These are phyloP conservation scores for Ceratina calcarata DNA, from an alignment of 1,140 invertebrate genomes.

Conservation along the genomic window DNA sequence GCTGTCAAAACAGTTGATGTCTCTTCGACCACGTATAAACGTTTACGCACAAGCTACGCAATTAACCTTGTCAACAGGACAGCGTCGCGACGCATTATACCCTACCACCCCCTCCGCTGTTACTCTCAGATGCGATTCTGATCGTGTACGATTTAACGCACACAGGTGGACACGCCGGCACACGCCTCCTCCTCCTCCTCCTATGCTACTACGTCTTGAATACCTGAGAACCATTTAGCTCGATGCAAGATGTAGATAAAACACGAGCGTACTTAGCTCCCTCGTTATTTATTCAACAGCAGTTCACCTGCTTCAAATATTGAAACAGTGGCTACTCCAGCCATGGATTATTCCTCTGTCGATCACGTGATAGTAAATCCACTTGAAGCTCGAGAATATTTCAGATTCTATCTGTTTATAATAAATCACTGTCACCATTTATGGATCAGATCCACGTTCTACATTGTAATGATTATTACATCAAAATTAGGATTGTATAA, in stretches of 20 bases:
- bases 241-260: constrained; percentile 6
- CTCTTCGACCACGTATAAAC: not conserved
- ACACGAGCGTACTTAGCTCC: constrained; percentile 2
- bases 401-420: not conserved
- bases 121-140: not conserved
- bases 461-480: no score
- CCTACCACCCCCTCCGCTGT: not conserved
- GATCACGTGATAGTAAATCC: not conserved
- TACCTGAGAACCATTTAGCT: not conserved
- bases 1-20: constrained; percentile 2
- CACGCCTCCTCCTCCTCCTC: not conserved
- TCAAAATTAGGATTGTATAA: no score
- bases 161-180: not conserved
- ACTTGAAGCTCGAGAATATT: not conserved
- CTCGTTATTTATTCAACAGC: not conserved
- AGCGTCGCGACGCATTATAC: not conserved
- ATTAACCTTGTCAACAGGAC: not conserved
- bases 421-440: no score
- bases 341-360: not conserved
- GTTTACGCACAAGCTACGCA: constrained; percentile 3
- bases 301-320: not conserved
- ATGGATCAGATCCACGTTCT: no score
- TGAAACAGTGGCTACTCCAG: not conserved
- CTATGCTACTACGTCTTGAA: not conserved
- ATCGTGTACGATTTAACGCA: constrained; percentile 2